Conservation (phyloP, 2,797 vertebrate genomes). For the Psittacula derbiana region DNA sequence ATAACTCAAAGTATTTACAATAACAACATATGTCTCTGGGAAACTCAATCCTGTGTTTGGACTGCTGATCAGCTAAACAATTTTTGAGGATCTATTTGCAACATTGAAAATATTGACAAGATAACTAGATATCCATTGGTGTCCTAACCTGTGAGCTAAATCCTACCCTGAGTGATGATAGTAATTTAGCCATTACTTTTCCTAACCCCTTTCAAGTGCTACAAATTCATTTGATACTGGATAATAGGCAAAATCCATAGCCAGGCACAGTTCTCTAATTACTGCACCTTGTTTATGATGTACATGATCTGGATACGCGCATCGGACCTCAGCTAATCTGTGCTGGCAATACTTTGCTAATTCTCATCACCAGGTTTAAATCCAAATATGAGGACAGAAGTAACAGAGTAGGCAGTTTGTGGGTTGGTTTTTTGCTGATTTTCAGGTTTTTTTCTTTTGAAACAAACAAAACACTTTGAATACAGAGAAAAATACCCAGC, state of each 20-base stretch:
- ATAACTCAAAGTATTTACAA: not conserved
- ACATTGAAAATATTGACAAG: not conserved
- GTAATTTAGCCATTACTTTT: not conserved
- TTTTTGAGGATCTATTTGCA: not conserved
- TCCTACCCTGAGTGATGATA: not conserved
- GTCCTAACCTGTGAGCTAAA: not conserved
- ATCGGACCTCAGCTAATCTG: not conserved
- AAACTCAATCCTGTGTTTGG: not conserved
- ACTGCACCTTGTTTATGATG: not conserved
- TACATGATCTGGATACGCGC: rapidly evolving
- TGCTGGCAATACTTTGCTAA: not conserved
- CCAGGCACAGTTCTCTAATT: not conserved
- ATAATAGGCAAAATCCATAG: not conserved
- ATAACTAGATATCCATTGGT: not conserved
- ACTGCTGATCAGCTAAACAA: not conserved
- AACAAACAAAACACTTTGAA: not conserved
- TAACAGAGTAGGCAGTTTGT: not conserved
- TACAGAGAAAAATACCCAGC: not conserved
- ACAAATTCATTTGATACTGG: not conserved
- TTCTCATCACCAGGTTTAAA: not conserved
- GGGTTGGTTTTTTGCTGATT: no score
- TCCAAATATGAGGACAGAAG: not conserved
- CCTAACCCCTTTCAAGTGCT: not conserved
- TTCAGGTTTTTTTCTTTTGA: not conserved
- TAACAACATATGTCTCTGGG: not conserved